Base-by-base conservation (phyloP, 2,888 invertebrate genomes). In the Tanypteryx hageni region DNA sequence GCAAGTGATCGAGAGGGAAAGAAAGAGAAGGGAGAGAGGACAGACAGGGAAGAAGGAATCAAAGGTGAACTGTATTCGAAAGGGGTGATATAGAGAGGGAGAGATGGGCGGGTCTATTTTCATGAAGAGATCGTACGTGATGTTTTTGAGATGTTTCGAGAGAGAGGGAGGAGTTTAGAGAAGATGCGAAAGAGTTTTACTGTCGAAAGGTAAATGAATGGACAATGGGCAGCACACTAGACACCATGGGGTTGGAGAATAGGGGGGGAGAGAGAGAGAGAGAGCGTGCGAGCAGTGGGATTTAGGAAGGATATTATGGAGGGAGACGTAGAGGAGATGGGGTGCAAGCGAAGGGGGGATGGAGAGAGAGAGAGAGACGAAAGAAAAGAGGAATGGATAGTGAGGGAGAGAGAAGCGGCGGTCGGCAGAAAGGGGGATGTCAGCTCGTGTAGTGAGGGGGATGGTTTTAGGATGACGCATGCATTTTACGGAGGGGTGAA, bases 401-500 rank as follows among this genome's bases (percentile, higher is more conserved):
- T 76, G 18, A 27, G 76, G 76, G 27, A 76, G 27, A 8, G 76
- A 27, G 27, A 13, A 27, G 13, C 11, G 76, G 22, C 22, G 76
- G 76, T 13, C 27, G 11, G 0, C 11, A 44, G 44, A 5, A 44
- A 44, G 44, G 44, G 44, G 44, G 44, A 44, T 44, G 44, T 64
- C 64, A 64, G 64, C 0, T n/a, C 18, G 27, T 11, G 76, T 7
- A 27, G 76, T 16, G 76, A 8, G 22, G 27, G 76, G 76, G 76
- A 76, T 76, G 27, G 27, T 76, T 76, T 76, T 76, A 27, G 76
- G 76, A 76, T 76, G 76, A 84, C 61, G 86, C 86, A 61, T 22
- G 86, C 27, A 86, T 59, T 86, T 86, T 61, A 59, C 22, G 59
- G 10, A 86, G 86, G 61, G 86, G 86, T 27, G 86, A 86, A 86